A percentile compares a stretch with the other conserved stretches of the same genome.
phyloP scores from a whole-genome alignment of 1,140 invertebrate species.

The Diploscapter pachys region DNA sequence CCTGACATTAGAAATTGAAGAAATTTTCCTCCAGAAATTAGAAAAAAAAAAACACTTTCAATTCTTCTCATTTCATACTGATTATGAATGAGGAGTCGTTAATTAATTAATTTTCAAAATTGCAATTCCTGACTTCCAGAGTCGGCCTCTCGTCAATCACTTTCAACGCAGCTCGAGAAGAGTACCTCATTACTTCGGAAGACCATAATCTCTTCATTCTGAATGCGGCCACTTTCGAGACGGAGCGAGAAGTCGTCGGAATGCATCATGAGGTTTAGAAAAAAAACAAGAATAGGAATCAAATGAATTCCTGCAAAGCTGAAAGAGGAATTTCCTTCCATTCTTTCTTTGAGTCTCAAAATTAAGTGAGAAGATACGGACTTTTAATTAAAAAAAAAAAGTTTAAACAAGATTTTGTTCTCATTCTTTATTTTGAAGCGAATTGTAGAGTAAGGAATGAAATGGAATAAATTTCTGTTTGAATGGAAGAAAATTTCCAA shows the following conservation, averaged over 20 bases:
- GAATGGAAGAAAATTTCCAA: background rate
- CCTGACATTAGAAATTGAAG: slow-evolving; percentile 12
- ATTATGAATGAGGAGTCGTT: background rate
- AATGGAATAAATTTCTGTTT: slow-evolving; percentile 10
- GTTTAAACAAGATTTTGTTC: slow-evolving; percentile 31
- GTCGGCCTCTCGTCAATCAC: slow-evolving; percentile 39
- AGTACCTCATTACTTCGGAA: slow-evolving; percentile 34
- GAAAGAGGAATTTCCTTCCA: slow-evolving; percentile 43
- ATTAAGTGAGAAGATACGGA: slow-evolving; percentile 44
- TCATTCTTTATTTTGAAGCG: background rate
- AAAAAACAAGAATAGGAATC: background rate
- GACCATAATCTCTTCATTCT: slow-evolving; percentile 47
- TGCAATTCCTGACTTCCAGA: slow-evolving; percentile 26
- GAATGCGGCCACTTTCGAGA: slow-evolving; percentile 31
- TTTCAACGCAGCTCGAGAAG: slow-evolving; percentile 31
- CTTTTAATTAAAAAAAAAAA: slow-evolving; percentile 46
- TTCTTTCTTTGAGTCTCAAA: slow-evolving; percentile 35
- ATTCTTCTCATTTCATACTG: background rate
- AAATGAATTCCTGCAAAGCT: too few species aligned
- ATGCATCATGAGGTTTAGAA: slow-evolving; percentile 54
- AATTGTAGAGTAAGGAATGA: background rate
- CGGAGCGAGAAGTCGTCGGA: slow-evolving; percentile 44
- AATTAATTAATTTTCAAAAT: background rate
- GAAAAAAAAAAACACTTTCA: background rate
- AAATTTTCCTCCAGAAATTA: background rate